Evolutionary conservation across 1,140 invertebrate species (phyloP), one percentile per base, ranked within the genome.

Genomic region (Solenopsis fugax): DNA sequence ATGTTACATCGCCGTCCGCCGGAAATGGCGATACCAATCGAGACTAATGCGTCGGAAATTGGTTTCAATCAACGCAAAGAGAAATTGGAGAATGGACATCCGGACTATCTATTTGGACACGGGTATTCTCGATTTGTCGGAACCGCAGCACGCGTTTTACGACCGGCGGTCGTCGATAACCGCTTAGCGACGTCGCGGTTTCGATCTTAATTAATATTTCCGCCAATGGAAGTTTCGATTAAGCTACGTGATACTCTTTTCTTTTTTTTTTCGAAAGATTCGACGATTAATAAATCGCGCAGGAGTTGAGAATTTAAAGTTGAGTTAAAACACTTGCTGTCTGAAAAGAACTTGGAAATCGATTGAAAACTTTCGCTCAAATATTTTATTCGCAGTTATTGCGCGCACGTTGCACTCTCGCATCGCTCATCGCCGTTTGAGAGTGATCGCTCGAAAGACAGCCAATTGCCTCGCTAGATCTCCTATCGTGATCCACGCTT

Each of bases 41-140:
- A 84, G 41, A 73, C 80, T 84, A 84, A 84, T 84, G 80, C 80
- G 69, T 75, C 69, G 80, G 54, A 84, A 84, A 84, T 84, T 84
- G 80, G n/a, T 18, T 60, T 50, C 69, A 48, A 75, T 84, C 69
- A 75, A 37, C 45, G 80, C 18, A 73, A 60, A 60, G 80, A 84
- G 80, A 84, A 75, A 84, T 82, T 84, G 54, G 52, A 41, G 41
- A 48, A 67, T 37, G 67, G 48, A 37, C 18, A 48, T 60, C 37
- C 24, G 24, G 54, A 29, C 45, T 52, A 29, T n/a, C 41, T 34
- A 29, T 71, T 65, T 54, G 45, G 34, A 45, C 56, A 34, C 16
- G 12, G 2, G 0, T 62, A 56, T 60, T 60, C 45, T 21, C 77
- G 48, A 64, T 75, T 60, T n/a, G 21, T 62, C n/a, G 24, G 37